These are phyloP conservation scores for Pelecanoides urinatrix DNA, from an alignment of 2,113 vertebrate genomes.

Conservation along the genomic window DNA sequence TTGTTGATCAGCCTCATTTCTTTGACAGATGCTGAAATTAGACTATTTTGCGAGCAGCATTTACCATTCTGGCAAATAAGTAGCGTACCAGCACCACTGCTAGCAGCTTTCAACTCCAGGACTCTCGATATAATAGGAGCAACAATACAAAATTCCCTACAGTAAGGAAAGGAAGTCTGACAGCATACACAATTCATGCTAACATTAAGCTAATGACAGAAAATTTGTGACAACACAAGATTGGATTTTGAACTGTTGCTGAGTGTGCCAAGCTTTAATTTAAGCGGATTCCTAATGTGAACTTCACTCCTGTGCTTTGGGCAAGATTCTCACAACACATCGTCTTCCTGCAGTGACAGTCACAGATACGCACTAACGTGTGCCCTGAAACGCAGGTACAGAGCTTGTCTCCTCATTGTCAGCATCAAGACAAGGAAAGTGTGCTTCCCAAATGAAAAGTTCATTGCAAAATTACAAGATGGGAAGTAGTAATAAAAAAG, in stretches of 20 bases:
- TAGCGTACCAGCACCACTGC: not conserved
- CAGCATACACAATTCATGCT: not conserved
- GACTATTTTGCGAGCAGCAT: not conserved
- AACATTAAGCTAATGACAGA: not conserved
- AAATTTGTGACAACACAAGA: not conserved
- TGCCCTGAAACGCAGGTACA: not conserved
- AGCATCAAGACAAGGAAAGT: not conserved
- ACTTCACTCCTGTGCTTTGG: not conserved
- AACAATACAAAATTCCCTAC: conserved; percentile 27
- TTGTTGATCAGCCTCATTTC: conserved; percentile 25
- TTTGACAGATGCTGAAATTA: conserved; percentile 50
- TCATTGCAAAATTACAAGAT: not conserved
- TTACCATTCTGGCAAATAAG: not conserved
- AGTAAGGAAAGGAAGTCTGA: not conserved
- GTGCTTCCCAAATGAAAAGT: not conserved
- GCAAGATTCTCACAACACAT: not conserved
- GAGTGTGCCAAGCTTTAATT: not conserved
- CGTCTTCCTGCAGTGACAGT: not conserved
- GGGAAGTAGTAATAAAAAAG: not conserved
- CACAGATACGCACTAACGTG: accelerated
- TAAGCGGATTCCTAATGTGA: not conserved
- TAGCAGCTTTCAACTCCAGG: not conserved
- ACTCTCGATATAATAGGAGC: not conserved
- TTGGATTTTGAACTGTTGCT: not conserved
- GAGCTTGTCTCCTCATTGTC: not conserved